Evolutionary conservation across 2,113 vertebrate genomes (phyloP), one percentile per base, ranked within the genome.

Genomic region (Labeo rohita): DNA sequence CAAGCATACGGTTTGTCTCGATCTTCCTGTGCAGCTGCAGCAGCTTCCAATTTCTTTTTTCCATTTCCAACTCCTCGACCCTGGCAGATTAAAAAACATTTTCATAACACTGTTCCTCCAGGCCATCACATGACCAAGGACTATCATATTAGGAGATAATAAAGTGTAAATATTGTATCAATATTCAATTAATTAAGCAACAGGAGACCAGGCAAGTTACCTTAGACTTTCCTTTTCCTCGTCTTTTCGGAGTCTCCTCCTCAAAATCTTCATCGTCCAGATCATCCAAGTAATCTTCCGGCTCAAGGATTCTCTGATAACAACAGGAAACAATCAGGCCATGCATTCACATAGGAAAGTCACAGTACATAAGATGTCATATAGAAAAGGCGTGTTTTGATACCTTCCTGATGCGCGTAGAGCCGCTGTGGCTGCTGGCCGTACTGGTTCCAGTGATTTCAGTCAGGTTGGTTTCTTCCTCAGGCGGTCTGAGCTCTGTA

Each of bases 191-290:
- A 39, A 75, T 10, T n/a, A 70, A 36, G 23, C n/a, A 82, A 11
- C 54, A 43, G 21, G 6, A 61, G 7, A 16, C 1, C 1, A 72
- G 12, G 1, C 43, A 52, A 50, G 91, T 91, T 87, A 98, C 98
- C 96, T 98, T 98, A 86, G 97, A 98, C 68, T 99, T 99, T 73
- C 97, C 97, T 90, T 99, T 99, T 89, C 97, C 96, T 23, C 97
- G 90, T 52, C 97, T 94, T 90, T 99, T 99, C 0, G 98, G 98
- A 1, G 97, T 98, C 49, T 99, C 98, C 66, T 99, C 98, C 78
- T 99, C 98, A 76, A 99, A 99, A 86, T 99, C 98, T 70, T 99
- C 98, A 0, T 99, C 98, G 0, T 99, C 98, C 61, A 99, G 85
- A 72, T 99, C 97, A 2, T 99, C 98, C 89, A 99, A 90, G 92